Evolutionary conservation across 1,140 invertebrate species (phyloP).

Genomic region (Drosophila bocki): DNA sequence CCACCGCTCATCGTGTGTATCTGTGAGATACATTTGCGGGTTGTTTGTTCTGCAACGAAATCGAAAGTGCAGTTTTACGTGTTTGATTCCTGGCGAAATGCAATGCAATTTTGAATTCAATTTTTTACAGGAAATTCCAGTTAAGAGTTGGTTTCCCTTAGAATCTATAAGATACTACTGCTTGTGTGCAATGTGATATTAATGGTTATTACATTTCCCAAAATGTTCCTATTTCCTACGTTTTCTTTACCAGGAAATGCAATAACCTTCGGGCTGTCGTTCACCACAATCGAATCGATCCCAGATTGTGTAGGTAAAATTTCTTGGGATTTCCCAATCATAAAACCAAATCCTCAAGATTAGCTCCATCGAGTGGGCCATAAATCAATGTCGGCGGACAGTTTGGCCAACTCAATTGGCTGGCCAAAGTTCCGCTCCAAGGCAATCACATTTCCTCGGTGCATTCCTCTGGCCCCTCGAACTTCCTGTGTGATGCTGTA

Average conservation of each 20-base stretch:
- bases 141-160: not conserved
- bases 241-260: not conserved
- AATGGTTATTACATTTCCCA: too few species aligned
- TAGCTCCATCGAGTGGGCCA: conserved; percentile 25
- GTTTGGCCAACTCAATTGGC: conserved; percentile 7
- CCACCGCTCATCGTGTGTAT: conserved; percentile 23
- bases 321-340: conserved; percentile 21
- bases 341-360: conserved; percentile 39
- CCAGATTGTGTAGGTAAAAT: not conserved
- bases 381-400: conserved; percentile 28
- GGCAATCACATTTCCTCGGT: conserved; percentile 1
- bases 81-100: conserved; percentile 1
- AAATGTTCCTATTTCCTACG: too few species aligned
- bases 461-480: conserved; percentile 2
- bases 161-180: not conserved
- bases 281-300: conserved; percentile 9
- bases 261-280: not conserved
- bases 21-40: conserved; percentile 28
- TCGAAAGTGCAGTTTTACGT: conserved; percentile 62
- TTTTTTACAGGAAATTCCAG: not conserved
- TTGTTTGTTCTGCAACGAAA: conserved; percentile 43
- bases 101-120: not conserved
- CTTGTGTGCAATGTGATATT: too few species aligned
- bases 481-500: conserved; percentile 23
- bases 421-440: conserved; percentile 6